phyloP scores from a whole-genome alignment of 2,797 vertebrate species.

The Spea hammondii region DNA sequence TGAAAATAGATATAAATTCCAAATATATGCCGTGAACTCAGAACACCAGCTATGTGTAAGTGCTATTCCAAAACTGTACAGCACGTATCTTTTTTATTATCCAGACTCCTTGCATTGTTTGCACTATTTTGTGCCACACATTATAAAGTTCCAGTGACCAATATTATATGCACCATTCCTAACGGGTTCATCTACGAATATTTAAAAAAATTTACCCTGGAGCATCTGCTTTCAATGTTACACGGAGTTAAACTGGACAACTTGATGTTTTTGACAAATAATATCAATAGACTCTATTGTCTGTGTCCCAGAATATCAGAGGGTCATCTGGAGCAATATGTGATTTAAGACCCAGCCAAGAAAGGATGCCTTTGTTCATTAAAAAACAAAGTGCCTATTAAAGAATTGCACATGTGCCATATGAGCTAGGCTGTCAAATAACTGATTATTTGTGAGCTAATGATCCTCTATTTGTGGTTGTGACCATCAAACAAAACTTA shows the following conservation, averaged over 20 bases:
- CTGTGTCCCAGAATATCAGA: background rate
- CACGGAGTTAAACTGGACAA: conserved; percentile 10
- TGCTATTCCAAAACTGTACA: too few relatives aligned
- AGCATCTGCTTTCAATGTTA: conserved; percentile 33
- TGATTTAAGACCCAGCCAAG: conserved; percentile 19
- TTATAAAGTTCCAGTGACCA: background rate
- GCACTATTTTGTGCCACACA: background rate
- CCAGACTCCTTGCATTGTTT: too few relatives aligned
- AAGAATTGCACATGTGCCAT: conserved; percentile 29
- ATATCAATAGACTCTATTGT: conserved; percentile 42
- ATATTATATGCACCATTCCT: background rate
- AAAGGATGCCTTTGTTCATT: conserved; percentile 39
- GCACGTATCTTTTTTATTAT: background rate
- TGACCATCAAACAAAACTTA: too few relatives aligned
- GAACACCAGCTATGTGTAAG: too few relatives aligned
- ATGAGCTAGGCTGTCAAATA: conserved; percentile 25
- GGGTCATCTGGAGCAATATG: conserved; percentile 29
- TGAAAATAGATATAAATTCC: background rate
- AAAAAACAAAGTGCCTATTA: conserved; percentile 14
- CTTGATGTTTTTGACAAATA: conserved; percentile 26
- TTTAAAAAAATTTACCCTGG: background rate
- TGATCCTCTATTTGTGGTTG: conserved; percentile 15
- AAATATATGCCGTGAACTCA: too few relatives aligned
- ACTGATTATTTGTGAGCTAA: conserved; percentile 24
- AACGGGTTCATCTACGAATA: conserved; percentile 26